Evolutionary conservation across 2,113 vertebrate genomes (phyloP), one percentile per base, ranked within the genome.

Genomic region (Murina feae): DNA sequence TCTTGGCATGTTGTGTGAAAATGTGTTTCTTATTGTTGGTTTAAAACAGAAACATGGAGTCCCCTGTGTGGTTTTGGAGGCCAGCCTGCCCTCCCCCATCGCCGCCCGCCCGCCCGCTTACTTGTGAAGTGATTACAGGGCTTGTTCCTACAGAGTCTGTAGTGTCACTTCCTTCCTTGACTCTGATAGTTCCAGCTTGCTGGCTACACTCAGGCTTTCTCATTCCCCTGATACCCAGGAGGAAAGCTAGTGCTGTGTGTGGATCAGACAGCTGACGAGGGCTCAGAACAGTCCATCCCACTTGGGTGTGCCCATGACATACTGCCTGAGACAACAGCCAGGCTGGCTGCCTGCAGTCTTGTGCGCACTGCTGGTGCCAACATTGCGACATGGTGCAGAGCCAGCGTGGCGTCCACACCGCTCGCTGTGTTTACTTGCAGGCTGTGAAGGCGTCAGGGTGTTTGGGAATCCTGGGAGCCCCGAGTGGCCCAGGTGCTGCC

Each of bases 381-480:
- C 14, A 0, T 13, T 49, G 86, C 5, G 0, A 20, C 30, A 28
- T 0, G 4, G 65, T 2, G 42, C n/a, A n/a, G 17, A 42, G 3
- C 58, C 9, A 9, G 30, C 0, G 8, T 39, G 25, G 42, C 0
- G 0, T 0, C 8, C 66, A 11, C n/a, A 1, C 53, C 5, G 25
- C 5, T 2, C 5, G 25, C 5, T 2, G 0, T 20, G 32, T 28
- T 37, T 25, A 32, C 37, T 66, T 2, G 7, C 5, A 0, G 5
- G 10, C 11, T 3, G 0, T 1, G 37, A 23, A 10, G 69, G 63
- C 13, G 13, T 49, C 39, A 9, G 6, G n/a, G 42, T 0, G 0
- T 5, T 30, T 16, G 4, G 25, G 17, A 3, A 17, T 9, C 14
- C 5, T 0, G 6, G 28, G 44, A 7, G 37, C 37, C 7, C 71